Evolutionary conservation across 2,113 vertebrate species (phyloP).

Genomic region (Chlamydotis undulata): DNA sequence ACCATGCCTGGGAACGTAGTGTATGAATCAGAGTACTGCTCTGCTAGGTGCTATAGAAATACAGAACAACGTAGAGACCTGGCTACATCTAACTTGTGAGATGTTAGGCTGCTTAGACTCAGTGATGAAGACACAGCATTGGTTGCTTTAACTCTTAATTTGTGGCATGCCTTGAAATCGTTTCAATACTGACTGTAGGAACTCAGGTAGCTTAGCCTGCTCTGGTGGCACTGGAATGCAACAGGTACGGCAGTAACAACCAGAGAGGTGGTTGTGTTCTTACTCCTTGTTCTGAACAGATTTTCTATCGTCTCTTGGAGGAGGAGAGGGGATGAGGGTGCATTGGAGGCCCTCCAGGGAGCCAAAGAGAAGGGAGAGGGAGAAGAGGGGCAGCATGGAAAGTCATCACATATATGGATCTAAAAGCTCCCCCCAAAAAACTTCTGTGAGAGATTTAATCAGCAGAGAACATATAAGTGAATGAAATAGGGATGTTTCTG

Average conservation of each 20-base stretch:
- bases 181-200: background rate
- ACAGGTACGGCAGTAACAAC: background rate
- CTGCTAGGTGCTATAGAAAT: background rate
- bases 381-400: background rate
- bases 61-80: background rate
- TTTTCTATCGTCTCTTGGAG: background rate
- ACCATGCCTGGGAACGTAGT: background rate
- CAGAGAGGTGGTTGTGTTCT: background rate
- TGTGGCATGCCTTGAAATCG: background rate
- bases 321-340: background rate
- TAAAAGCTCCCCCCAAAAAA: background rate
- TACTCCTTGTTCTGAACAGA: background rate
- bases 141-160: background rate
- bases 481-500: background rate
- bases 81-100: background rate
- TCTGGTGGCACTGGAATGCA: background rate
- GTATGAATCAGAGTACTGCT: background rate
- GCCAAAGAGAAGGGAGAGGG: background rate
- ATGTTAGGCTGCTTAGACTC: background rate
- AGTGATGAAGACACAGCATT: background rate
- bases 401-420: background rate
- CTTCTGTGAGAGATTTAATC: background rate
- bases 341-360: background rate
- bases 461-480: background rate
- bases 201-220: background rate